Conservation (phyloP, 2,888 invertebrate genomes). For the Marasmarcha lunaedactyla region DNA sequence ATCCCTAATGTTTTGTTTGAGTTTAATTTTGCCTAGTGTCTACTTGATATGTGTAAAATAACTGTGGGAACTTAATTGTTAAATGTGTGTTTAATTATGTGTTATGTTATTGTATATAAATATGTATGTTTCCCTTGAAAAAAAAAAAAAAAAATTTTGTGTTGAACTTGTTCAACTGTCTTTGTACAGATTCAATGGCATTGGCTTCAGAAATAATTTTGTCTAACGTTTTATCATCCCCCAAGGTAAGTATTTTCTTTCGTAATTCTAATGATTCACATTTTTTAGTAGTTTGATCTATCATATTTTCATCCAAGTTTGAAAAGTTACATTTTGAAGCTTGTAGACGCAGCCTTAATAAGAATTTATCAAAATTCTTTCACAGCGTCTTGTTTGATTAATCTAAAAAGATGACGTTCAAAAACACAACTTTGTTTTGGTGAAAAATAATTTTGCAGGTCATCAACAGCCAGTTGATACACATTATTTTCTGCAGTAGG, state of each 20-base stretch:
- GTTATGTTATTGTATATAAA: no score
- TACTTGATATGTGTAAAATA: no score
- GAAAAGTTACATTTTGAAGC: constrained; percentile 12
- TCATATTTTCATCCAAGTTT: no score
- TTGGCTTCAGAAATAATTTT: constrained; percentile 17
- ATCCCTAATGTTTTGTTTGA: no score
- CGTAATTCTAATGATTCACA: constrained; percentile 10
- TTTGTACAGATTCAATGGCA: constrained; percentile 14
- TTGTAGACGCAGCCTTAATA: constrained; percentile 16
- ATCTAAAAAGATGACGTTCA: constrained; percentile 24
- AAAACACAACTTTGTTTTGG: constrained; percentile 19
- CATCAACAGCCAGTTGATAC: constrained; percentile 9
- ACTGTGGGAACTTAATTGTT: no score
- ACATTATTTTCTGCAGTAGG: constrained; percentile 4
- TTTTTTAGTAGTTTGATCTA: constrained; percentile 14
- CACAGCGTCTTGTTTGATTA: constrained; percentile 20
- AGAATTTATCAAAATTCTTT: constrained; percentile 27
- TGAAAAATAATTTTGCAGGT: constrained; percentile 18
- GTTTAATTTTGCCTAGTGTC: no score
- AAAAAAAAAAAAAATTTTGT: no score
- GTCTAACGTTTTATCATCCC: constrained; percentile 13
- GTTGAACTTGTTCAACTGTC: no score
- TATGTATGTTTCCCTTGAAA: no score
- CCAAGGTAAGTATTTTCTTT: constrained; percentile 14
- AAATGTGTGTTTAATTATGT: no score